A percentile compares a stretch with the other conserved stretches of the same genome.
phyloP scores from a whole-genome alignment of 2,797 vertebrate genomes.

The Percopsis omiscomaycus region DNA sequence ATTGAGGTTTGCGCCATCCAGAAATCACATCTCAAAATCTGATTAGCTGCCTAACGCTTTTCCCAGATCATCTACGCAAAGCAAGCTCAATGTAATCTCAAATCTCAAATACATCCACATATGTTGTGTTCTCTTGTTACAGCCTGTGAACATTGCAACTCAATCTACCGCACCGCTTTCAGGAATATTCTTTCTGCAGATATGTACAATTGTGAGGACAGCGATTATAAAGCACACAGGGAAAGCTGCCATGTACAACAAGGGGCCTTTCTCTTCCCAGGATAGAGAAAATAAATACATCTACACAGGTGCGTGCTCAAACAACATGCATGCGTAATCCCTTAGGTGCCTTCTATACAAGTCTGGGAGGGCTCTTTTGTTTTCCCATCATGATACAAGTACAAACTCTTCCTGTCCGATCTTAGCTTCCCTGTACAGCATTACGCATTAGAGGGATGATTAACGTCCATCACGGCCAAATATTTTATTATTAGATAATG shows the following conservation, averaged over 20 bases:
- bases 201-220: conserved; percentile 18
- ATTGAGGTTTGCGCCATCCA: conserved; percentile 30
- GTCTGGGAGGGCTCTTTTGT: conserved; percentile 1
- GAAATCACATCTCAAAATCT: conserved; percentile 41
- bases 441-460: conserved; percentile 24
- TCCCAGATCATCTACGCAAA: conserved; percentile 36
- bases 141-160: conserved; percentile 25
- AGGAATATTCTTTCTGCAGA: conserved; percentile 48
- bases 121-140: conserved; percentile 51
- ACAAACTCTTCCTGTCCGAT: conserved; percentile 24
- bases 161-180: conserved; percentile 26
- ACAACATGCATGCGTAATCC: not conserved
- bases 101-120: conserved; percentile 56
- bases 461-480: conserved; percentile 37
- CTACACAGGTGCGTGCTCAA: conserved; percentile 6
- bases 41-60: conserved; percentile 45
- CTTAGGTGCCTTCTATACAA: conserved; percentile 18
- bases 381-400: conserved; percentile 2
- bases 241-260: conserved; percentile 1
- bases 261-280: conserved; percentile 20
- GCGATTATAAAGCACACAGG: not conserved
- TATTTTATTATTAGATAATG: conserved; percentile 24
- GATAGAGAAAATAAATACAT: conserved; percentile 12
- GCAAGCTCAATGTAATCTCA: conserved; percentile 38
- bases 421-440: conserved; percentile 33